Conservation (phyloP, 2,797 vertebrate genomes). For the Spinus pinus region DNA sequence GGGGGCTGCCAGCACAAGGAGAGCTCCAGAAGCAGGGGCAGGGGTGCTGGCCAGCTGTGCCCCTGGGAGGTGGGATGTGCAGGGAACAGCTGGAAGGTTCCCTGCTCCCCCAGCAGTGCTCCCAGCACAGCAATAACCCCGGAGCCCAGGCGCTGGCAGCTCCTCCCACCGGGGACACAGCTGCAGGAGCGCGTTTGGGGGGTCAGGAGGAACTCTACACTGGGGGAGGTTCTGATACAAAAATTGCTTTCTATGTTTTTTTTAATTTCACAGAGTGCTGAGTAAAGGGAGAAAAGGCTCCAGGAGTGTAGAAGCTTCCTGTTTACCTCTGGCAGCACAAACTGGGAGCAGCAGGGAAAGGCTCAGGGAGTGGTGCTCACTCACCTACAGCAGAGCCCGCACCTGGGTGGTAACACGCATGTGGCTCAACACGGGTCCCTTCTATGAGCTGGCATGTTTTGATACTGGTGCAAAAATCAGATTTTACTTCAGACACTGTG, state of each 20-base stretch:
- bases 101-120: neutral
- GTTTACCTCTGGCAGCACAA: neutral
- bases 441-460: neutral
- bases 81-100: neutral
- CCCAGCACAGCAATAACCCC: neutral
- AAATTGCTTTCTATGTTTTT: neutral
- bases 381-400: neutral
- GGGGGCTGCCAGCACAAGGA: fast-evolving
- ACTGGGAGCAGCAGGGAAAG: neutral
- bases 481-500: neutral
- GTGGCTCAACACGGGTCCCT: neutral
- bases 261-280: slow-evolving; percentile 25
- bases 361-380: neutral
- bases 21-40: fast-evolving
- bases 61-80: fast-evolving
- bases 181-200: neutral
- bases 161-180: neutral
- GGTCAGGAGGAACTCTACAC: neutral
- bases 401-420: neutral
- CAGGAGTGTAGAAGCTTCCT: neutral
- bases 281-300: neutral
- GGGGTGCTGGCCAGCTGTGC: neutral
- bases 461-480: neutral
- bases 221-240: neutral
- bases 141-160: fast-evolving